Percentiles rank a stretch among this genome's conserved stretches.
Conservation (phyloP, 2,888 invertebrate genomes). For the Agrotis segetum region DNA sequence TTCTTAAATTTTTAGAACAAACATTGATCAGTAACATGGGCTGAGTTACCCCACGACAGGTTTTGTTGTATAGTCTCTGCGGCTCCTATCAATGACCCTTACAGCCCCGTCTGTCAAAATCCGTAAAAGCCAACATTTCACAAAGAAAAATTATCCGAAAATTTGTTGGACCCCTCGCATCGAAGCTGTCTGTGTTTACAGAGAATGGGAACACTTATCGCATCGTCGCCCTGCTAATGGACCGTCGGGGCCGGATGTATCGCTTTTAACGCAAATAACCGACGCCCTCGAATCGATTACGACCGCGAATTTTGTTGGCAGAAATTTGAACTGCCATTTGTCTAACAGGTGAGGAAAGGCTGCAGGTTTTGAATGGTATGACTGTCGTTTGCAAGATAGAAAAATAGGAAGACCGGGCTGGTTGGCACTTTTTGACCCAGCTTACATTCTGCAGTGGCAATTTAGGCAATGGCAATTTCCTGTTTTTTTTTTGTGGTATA, state of each 20-base stretch:
- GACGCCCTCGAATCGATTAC: conserved; percentile 69
- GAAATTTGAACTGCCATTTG: conserved; percentile 57
- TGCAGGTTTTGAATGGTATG: neutral
- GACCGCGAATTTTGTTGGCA: conserved; percentile 61
- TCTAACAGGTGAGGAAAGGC: conserved; percentile 39
- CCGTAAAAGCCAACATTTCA: conserved; percentile 8
- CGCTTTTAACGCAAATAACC: conserved; percentile 76
- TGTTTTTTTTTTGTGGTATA: too few species aligned
- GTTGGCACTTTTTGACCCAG: too few species aligned
- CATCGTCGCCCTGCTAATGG: conserved; percentile 73
- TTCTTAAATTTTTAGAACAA: too few species aligned
- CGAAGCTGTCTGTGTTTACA: conserved; percentile 56
- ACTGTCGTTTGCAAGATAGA: too few species aligned
- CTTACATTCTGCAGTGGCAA: too few species aligned
- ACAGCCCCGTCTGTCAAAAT: neutral
- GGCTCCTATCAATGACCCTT: conserved; percentile 1
- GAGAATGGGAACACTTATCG: conserved; percentile 73
- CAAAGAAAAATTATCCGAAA: conserved; percentile 31
- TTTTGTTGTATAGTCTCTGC: too few species aligned
- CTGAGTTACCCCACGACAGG: too few species aligned
- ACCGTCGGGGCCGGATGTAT: conserved; percentile 74
- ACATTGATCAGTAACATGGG: too few species aligned
- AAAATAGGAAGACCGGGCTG: too few species aligned
- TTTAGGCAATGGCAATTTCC: too few species aligned
- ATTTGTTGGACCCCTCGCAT: conserved; percentile 10